phyloP scores from a whole-genome alignment of 2,113 vertebrate genomes.

The Puffinus mauretanicus region DNA sequence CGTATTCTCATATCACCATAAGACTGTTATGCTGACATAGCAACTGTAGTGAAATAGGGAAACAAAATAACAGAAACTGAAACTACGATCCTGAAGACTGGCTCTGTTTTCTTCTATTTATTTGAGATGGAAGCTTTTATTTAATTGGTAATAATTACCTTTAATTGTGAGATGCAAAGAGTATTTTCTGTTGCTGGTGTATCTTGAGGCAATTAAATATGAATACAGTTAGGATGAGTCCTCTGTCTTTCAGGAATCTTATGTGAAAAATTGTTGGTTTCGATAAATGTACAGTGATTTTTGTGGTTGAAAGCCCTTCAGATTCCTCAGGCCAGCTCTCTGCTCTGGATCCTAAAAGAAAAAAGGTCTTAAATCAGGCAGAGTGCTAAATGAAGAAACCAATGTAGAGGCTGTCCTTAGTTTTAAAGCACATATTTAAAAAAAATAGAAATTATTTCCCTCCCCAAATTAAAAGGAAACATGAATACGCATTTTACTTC shows the following conservation, averaged over 20 bases:
- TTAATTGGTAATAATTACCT: not conserved
- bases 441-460: not conserved
- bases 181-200: not conserved
- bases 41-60: not conserved
- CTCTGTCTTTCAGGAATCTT: not conserved
- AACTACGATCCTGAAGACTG: not conserved
- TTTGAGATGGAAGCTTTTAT: not conserved
- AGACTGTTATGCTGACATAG: slow-evolving; percentile 2
- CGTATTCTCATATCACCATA: not conserved
- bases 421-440: not conserved
- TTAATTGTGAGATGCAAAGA: not conserved
- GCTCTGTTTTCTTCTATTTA: not conserved
- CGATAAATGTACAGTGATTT: not conserved
- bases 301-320: not conserved
- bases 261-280: not conserved
- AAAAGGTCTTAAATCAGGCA: not conserved
- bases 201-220: not conserved
- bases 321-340: not conserved
- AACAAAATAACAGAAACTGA: slow-evolving; percentile 35
- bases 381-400: not conserved
- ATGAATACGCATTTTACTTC: not conserved
- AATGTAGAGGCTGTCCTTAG: not conserved
- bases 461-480: not conserved
- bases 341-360: not conserved
- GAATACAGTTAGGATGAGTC: not conserved